These are phyloP conservation scores for Trissolcus basalis DNA, from an alignment of 1,140 invertebrate genomes.

Conservation along the genomic window DNA sequence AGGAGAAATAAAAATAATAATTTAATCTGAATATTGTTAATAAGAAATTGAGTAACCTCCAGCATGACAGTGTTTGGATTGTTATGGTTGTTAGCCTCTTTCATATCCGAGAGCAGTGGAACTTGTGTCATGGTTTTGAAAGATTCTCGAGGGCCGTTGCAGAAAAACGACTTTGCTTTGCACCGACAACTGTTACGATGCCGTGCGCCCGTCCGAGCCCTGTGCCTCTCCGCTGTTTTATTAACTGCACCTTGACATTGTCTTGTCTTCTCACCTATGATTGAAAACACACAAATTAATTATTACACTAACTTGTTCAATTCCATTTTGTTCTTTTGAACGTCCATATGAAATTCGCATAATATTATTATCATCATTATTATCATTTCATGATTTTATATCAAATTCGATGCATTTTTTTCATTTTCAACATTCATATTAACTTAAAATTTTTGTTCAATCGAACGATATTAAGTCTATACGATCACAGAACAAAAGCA, in stretches of 20 bases:
- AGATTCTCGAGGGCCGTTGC: neutral
- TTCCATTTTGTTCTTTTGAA: no score
- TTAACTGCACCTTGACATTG: slow-evolving; percentile 45
- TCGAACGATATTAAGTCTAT: no score
- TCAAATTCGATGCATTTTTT: no score
- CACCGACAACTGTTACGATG: slow-evolving; percentile 26
- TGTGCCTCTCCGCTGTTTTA: slow-evolving; percentile 35
- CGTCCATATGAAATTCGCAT: no score
- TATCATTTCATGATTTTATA: no score
- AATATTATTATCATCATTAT: no score
- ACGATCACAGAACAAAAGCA: no score
- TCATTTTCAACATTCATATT: no score
- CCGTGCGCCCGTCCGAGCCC: slow-evolving; percentile 25
- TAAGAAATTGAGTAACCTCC: slow-evolving; percentile 57
- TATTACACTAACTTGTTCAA: no score
- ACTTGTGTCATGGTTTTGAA: slow-evolving; percentile 53
- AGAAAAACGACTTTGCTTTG: slow-evolving; percentile 18
- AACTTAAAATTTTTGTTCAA: no score
- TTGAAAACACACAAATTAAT: slow-evolving; percentile 16
- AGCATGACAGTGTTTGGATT: slow-evolving; percentile 58
- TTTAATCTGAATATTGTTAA: neutral
- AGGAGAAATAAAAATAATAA: no score
- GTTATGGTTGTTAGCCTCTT: slow-evolving; percentile 20
- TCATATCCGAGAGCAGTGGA: slow-evolving; percentile 41
- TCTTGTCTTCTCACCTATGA: slow-evolving; percentile 33